Base-by-base conservation (phyloP, 2,797 vertebrate species). In the Balearica regulorum region DNA sequence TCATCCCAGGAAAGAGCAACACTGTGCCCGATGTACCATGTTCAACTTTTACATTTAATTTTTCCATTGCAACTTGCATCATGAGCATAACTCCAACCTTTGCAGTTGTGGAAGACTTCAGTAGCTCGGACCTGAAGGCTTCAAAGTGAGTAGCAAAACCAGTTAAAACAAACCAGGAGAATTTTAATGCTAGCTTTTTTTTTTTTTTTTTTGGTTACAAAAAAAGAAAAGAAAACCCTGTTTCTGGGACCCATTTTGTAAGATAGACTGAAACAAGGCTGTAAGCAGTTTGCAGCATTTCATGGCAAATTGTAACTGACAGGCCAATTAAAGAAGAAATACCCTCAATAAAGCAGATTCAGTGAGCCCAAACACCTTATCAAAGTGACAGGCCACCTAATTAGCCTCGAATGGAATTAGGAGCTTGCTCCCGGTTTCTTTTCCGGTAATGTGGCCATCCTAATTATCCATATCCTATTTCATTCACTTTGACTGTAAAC, bases 301-400 rank as follows among this genome's bases (percentile, higher is more conserved):
- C 49, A 82, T n/a, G 61, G 49, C 51, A 87, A 73, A 69, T 83
- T 72, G 77, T 96, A 96, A 96, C 71, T 93, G 96, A 92, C 79
- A 86, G 77, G 65, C 91, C 91, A 97, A 96, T 97, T 97, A 95
- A 91, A 92, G 55, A 55, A 88, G 94, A 93, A 62, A 95, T 72
- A 49, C 31, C 65, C 66, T 43, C 57, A 86, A 87, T 86, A 88
- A 60, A 86, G 73, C 58, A 90, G 93, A 93, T 93, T 90, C 89
- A 75, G 49, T 71, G 84, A 84, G 78, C 44, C 81, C 91, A 88
- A 93, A 83, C 60, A 94, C 87, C 73, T 76, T 83, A 83, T 90
- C 91, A 95, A 88, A 91, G 83, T 81, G 93, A 64, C 83, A 93
- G 72, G 57, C 65, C 83, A 81, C 89, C 83, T 94, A 95, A 94